Percentiles rank a stretch among this genome's conserved stretches.
These are phyloP conservation scores for Plebejus argus DNA, from an alignment of 2,888 invertebrate genomes.

Conservation along the genomic window DNA sequence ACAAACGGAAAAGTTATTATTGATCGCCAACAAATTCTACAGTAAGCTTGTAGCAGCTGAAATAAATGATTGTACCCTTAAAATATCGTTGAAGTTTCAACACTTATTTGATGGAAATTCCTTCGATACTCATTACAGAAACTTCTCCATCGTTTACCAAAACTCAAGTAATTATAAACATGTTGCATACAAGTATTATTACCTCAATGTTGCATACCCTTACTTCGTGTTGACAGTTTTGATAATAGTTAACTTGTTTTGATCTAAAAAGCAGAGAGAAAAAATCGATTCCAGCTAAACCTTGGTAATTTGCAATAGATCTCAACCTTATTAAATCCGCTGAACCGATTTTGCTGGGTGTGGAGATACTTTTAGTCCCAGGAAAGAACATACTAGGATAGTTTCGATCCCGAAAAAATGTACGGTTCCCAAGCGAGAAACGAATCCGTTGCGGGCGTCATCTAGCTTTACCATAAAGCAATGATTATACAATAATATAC, in stretches of 20 bases:
- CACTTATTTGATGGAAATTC: slow-evolving; percentile 62
- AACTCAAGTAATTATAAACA: not conserved
- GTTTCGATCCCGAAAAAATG: too few species aligned
- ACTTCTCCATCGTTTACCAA: not conserved
- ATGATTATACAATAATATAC: not conserved
- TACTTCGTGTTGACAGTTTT: not conserved
- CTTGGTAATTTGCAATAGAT: too few species aligned
- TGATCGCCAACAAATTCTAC: not conserved
- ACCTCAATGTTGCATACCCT: not conserved
- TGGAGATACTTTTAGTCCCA: too few species aligned
- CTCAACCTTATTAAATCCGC: too few species aligned
- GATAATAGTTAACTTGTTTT: not conserved
- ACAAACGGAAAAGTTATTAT: not conserved
- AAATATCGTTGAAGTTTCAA: slow-evolving; percentile 65
- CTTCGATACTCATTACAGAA: slow-evolving; percentile 49
- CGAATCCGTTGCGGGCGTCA: not conserved
- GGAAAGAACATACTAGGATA: too few species aligned
- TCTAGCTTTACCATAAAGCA: not conserved
- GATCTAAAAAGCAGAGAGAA: too few species aligned
- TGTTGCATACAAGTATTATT: too few species aligned
- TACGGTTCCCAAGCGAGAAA: too few species aligned
- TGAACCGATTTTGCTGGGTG: too few species aligned
- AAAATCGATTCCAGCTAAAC: too few species aligned
- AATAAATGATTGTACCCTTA: slow-evolving; percentile 46
- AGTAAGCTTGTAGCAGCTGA: not conserved